A percentile compares a stretch with the other conserved stretches of the same genome.
Conservation (phyloP, 92 coral and sea anemone genomes). For the Montipora capitata region DNA sequence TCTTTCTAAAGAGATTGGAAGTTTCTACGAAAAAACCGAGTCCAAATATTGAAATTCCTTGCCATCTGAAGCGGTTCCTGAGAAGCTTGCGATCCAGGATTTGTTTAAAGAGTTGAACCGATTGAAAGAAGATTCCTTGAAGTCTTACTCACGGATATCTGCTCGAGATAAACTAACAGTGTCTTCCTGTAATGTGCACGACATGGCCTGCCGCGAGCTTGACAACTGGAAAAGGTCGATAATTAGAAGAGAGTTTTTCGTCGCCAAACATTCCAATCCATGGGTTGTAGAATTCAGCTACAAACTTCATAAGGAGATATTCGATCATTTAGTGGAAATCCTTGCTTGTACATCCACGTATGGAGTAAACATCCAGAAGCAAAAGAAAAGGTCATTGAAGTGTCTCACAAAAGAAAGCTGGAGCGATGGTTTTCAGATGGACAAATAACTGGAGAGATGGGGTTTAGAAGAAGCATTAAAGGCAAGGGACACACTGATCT, state of each 20-base stretch:
- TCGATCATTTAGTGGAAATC: constrained; percentile 54
- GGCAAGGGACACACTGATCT: constrained; percentile 66
- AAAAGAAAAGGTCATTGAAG: constrained; percentile 50
- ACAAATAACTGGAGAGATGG: constrained; percentile 37
- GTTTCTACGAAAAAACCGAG: constrained; percentile 40
- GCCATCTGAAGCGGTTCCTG: constrained; percentile 54
- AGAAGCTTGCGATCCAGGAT: constrained; percentile 51
- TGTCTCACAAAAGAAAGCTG: constrained; percentile 35
- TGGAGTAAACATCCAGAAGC: constrained; percentile 53
- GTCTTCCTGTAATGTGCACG: constrained; percentile 49
- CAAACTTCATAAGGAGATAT: constrained; percentile 61
- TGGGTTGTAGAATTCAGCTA: constrained; percentile 65
- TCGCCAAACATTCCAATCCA: constrained; percentile 72
- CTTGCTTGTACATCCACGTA: constrained; percentile 59
- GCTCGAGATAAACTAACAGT: constrained; percentile 50
- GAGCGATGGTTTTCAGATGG: constrained; percentile 57
- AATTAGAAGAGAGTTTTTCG: constrained; percentile 51
- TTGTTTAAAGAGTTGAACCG: constrained; percentile 55
- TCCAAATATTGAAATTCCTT: constrained; percentile 48
- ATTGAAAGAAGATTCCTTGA: constrained; percentile 46
- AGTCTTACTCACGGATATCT: constrained; percentile 41
- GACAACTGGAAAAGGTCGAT: constrained; percentile 57
- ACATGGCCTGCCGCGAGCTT: constrained; percentile 73
- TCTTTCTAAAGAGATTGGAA: constrained; percentile 26
- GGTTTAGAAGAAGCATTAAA: constrained; percentile 40